A percentile compares a stretch with the other conserved stretches of the same genome.
phyloP scores from a whole-genome alignment of 2,888 invertebrate genomes.

The Caenorhabditis panamensis region DNA sequence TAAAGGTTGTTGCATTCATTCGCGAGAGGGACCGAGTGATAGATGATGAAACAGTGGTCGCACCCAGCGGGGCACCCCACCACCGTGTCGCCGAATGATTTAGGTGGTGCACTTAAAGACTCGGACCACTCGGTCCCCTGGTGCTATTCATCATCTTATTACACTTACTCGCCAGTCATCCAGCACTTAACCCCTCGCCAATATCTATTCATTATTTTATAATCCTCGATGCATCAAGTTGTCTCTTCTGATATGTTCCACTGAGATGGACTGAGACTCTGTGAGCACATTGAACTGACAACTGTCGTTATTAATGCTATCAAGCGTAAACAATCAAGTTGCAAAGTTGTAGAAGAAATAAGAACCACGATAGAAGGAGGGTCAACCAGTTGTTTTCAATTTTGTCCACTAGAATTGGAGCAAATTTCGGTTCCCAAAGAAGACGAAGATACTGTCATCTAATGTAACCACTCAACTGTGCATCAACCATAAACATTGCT shows the following conservation, averaged over 20 bases:
- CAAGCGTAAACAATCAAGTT: neutral
- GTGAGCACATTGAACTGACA: slow-evolving; percentile 3
- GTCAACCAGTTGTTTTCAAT: neutral
- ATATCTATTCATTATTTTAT: slow-evolving; percentile 53
- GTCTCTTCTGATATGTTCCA: slow-evolving; percentile 7
- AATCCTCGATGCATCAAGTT: slow-evolving; percentile 46
- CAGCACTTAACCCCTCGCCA: slow-evolving; percentile 45
- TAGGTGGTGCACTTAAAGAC: slow-evolving; percentile 58
- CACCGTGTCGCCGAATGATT: slow-evolving; percentile 45
- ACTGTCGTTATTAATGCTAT: slow-evolving; percentile 31
- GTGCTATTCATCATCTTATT: slow-evolving; percentile 60
- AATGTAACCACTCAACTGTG: neutral
- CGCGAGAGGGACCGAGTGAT: slow-evolving; percentile 44
- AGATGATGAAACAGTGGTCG: slow-evolving; percentile 55
- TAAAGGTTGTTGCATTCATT: slow-evolving; percentile 46
- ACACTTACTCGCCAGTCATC: slow-evolving; percentile 58
- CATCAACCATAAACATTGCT: neutral
- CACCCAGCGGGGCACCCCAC: slow-evolving; percentile 47
- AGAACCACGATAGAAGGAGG: neutral
- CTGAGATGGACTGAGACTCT: neutral
- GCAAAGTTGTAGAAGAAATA: neutral
- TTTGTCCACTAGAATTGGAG: neutral
- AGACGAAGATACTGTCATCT: neutral
- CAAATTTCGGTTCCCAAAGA: neutral
- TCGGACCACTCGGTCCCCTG: slow-evolving; percentile 30